Base-by-base conservation (phyloP, 2,888 invertebrate genomes). In the Embidobia sp. region DNA sequence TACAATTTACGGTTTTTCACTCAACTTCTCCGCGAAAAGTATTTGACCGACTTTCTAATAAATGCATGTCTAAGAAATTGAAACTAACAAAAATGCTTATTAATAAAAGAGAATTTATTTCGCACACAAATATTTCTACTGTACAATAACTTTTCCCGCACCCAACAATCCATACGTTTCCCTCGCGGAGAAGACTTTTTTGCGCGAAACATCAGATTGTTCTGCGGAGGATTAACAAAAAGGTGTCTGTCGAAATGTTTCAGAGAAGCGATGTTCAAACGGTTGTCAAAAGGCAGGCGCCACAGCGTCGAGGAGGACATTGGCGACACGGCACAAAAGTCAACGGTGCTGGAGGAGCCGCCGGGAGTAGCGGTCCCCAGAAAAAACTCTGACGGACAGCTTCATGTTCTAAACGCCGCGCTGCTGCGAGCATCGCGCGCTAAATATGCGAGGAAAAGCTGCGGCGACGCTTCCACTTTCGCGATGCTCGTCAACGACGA, bases 261-360 rank as follows among this genome's bases (percentile, higher is more conserved):
- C 73, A 69, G 70, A 16, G 42, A 13, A 81, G 78, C 72, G 76
- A 89, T 89, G 89, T 88, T 89, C 90, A 93, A 93, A 91, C 92
- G 93, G 90, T 90, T 93, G 90, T 92, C 92, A 90, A 92, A 92
- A 90, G 91, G 92, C 88, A 91, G 92, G 90, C 92, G 93, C 89
- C 92, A 92, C 90, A 92, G 92, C 90, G 92, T 92, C 90, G 92
- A 92, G 90, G 92, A 91, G 87, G 89, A 91, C 86, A 90, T 90
- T 86, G 90, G 90, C 86, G 49, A 48, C 19, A 40, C 51, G 42
- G 44, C 80, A 61, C 81, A 85, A 48, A 83, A 77, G 29, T 77
- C 84, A 16, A 53, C 81, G 70, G 80, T 79, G 22, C 80, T 84
- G 67, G 86, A 86, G 49, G 85, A 86, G 59, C 81, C 85, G 18